These are phyloP conservation scores for Platysteira castanea DNA, from an alignment of 2,113 vertebrate species.

Conservation along the genomic window DNA sequence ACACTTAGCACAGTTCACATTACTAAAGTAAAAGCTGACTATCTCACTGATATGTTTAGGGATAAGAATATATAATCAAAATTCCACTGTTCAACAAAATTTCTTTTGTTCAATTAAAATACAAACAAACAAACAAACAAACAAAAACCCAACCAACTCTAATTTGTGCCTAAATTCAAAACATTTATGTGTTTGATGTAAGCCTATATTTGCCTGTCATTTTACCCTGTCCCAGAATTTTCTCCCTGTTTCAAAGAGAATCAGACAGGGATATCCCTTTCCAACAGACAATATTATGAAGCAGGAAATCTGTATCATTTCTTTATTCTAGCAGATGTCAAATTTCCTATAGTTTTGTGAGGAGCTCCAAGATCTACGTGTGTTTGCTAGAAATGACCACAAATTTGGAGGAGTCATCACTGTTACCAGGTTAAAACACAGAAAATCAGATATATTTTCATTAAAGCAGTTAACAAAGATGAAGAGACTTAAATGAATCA, in stretches of 20 bases:
- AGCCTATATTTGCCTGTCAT: neutral
- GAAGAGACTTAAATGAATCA: neutral
- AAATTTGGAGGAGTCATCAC: neutral
- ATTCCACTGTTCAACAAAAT: neutral
- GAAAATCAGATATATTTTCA: neutral
- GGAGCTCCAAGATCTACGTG: neutral
- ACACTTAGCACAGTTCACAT: too few relatives aligned
- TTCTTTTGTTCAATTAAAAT: neutral
- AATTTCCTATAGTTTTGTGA: neutral
- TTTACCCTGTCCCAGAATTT: neutral
- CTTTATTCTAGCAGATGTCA: neutral
- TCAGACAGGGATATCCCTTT: neutral
- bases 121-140: neutral
- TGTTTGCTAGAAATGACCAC: neutral
- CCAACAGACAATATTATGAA: neutral
- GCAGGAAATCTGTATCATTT: neutral
- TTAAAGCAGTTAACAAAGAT: neutral
- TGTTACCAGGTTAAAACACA: neutral
- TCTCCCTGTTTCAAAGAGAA: neutral
- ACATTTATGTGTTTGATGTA: neutral
- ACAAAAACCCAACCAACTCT: neutral
- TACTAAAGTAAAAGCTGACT: neutral
- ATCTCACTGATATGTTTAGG: neutral
- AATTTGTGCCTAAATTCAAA: neutral
- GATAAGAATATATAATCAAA: neutral